phyloP scores from a whole-genome alignment of 2,797 vertebrate genomes.

The Taeniopygia guttata region DNA sequence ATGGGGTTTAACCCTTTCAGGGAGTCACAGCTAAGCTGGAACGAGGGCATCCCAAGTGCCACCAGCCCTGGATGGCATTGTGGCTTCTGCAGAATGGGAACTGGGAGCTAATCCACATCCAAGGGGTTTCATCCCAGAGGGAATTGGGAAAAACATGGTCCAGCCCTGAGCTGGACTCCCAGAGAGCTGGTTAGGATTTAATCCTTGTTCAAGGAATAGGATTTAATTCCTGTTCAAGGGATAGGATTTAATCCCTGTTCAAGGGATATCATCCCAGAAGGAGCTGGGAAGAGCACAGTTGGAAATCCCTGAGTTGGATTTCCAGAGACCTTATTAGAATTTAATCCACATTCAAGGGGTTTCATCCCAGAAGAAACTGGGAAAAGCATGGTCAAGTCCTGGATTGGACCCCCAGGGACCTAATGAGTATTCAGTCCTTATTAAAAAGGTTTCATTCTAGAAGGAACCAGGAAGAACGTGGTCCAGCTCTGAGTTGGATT shows the following conservation, averaged over 20 bases:
- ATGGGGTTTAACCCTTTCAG: not conserved
- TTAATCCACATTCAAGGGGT: not conserved
- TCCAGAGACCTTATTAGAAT: rapidly evolving
- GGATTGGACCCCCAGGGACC: rapidly evolving
- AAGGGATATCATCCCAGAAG: no score
- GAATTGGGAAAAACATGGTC: rapidly evolving
- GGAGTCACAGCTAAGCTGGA: not conserved
- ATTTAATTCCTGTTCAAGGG: no score
- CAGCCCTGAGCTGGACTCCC: not conserved
- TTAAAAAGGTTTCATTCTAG: no score
- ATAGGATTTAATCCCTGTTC: not conserved
- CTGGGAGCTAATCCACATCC: not conserved
- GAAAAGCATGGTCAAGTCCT: rapidly evolving
- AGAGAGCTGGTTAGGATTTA: not conserved
- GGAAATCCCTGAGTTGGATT: not conserved
- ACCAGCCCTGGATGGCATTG: rapidly evolving
- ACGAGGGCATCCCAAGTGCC: not conserved
- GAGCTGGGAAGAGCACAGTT: not conserved
- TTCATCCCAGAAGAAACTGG: not conserved
- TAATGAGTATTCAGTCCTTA: no score
- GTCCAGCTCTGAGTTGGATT: no score
- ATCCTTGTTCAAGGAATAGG: rapidly evolving
- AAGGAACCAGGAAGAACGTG: not conserved
- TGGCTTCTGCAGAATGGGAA: not conserved
- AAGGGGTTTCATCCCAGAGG: no score